These are phyloP conservation scores for Mythimna ferrago DNA, from an alignment of 2,888 invertebrate species.

Conservation along the genomic window DNA sequence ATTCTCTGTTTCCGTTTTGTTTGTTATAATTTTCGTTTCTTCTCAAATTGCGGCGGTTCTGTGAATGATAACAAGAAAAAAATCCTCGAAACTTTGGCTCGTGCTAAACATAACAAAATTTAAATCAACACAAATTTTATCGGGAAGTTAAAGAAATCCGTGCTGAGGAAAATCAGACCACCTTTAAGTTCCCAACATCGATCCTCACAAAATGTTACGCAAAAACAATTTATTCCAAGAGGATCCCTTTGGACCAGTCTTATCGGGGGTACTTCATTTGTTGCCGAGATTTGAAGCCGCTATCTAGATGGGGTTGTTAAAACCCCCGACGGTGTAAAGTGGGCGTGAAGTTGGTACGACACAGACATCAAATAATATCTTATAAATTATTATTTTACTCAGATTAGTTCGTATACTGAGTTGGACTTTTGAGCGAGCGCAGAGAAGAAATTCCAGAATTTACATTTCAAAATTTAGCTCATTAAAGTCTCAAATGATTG, in stretches of 20 bases:
- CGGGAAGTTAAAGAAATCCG: constrained; percentile 51
- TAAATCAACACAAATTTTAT: constrained; percentile 59
- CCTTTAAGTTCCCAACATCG: constrained; percentile 61
- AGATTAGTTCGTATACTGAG: constrained; percentile 46
- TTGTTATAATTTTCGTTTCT: constrained; percentile 27
- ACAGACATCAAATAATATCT: constrained; percentile 61
- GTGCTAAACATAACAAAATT: constrained; percentile 57
- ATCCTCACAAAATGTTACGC: constrained; percentile 55
- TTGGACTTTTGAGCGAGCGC: constrained; percentile 16
- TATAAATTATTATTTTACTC: constrained; percentile 57
- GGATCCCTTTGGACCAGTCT: constrained; percentile 58
- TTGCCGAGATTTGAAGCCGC: constrained; percentile 67
- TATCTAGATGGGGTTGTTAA: constrained; percentile 62
- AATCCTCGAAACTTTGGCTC: constrained; percentile 34
- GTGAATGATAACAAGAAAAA: constrained; percentile 43
- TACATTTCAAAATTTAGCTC: constrained; percentile 35
- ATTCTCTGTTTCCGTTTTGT: constrained; percentile 15
- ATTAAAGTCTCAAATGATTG: constrained; percentile 16
- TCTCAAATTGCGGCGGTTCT: constrained; percentile 18
- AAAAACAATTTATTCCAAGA: constrained; percentile 64
- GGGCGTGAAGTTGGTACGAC: constrained; percentile 39
- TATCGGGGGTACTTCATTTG: constrained; percentile 71
- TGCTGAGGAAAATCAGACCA: constrained; percentile 54
- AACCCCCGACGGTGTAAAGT: constrained; percentile 38
- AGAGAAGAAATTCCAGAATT: constrained; percentile 15